Evolutionary conservation across 2,797 vertebrate genomes (phyloP), one percentile per base, ranked within the genome.

Genomic region (Esox lucius): DNA sequence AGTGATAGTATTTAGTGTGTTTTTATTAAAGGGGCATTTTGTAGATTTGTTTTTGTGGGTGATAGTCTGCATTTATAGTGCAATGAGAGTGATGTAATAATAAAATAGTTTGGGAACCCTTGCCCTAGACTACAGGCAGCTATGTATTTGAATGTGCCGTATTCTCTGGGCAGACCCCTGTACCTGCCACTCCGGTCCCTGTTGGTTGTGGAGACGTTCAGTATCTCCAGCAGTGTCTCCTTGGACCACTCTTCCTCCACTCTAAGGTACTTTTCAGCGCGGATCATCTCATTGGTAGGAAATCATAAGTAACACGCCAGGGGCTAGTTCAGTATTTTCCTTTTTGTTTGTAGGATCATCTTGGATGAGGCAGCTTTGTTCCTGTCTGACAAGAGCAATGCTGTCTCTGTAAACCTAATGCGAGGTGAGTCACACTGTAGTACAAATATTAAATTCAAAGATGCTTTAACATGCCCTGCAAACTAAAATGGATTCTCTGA

Each of bases 121-220:
- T 46, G 42, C 42, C 42, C 42, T 46, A 46, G 42, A 46, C 42
- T 46, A 8, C 12, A 46, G 42, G 8, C 46, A 26, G 13, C 7
- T 70, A 3, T 53, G 68, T 70, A 13, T 70, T 24, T 51, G 15
- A 51, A 39, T 49, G 24, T 5, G 15, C 3, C 65, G 15, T 65
- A 13, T 59, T 59, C 28, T 66, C 26, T 65, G 17, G 81, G 26
- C 86, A 99, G 98, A 86, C 98, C 98, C 0, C 90, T 98, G 71
- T 95, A 96, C 89, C 91, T 99, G 78, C 97, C 97, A 2, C 89
- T 97, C 70, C 93, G 96, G 82, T 96, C 96, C 28, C 91, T 99
- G 53, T 88, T 99, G 78, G 93, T 96, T 5, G 96, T 98, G n/a
- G 98, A 99, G 90, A 98, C 97, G 12, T 98, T 99, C 88, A 99